Percentiles rank a stretch among this genome's conserved stretches.
Conservation (phyloP, 2,797 vertebrate genomes). For the Xenopus petersii region DNA sequence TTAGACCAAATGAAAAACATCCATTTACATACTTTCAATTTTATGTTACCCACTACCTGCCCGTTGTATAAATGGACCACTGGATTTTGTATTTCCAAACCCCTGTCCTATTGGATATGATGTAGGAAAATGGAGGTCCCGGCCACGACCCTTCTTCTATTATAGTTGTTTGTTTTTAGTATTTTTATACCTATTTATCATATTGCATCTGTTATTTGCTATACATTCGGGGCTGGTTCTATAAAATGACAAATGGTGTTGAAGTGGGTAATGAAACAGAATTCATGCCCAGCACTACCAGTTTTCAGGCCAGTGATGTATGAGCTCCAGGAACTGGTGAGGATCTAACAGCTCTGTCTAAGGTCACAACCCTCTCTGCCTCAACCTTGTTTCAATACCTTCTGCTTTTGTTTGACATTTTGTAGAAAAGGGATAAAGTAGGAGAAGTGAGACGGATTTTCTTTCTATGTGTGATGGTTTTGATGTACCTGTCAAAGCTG, state of each 20-base stretch:
- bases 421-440: slow-evolving; percentile 41
- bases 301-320: slow-evolving; percentile 5
- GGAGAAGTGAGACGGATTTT: slow-evolving; percentile 27
- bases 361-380: slow-evolving; percentile 12
- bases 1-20: too few relatives aligned
- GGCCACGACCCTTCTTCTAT: too few relatives aligned
- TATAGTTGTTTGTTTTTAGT: too few relatives aligned
- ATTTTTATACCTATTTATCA: too few relatives aligned
- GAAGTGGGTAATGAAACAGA: not conserved
- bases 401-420: slow-evolving; percentile 24
- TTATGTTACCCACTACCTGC: too few relatives aligned
- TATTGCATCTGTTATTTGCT: too few relatives aligned
- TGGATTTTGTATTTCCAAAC: too few relatives aligned
- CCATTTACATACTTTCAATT: too few relatives aligned
- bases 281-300: slow-evolving; percentile 3
- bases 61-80: too few relatives aligned
- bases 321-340: slow-evolving; percentile 8
- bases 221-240: not conserved
- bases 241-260: not conserved
- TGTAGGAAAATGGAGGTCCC: too few relatives aligned
- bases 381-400: slow-evolving; percentile 8
- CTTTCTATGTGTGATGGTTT: slow-evolving; percentile 33
- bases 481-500: slow-evolving; percentile 44
- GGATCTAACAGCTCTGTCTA: slow-evolving; percentile 15
- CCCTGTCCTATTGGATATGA: too few relatives aligned